A percentile compares a stretch with the other conserved stretches of the same genome.
phyloP scores from a whole-genome alignment of 2,888 invertebrate genomes.

The Mesochorus sp. region DNA sequence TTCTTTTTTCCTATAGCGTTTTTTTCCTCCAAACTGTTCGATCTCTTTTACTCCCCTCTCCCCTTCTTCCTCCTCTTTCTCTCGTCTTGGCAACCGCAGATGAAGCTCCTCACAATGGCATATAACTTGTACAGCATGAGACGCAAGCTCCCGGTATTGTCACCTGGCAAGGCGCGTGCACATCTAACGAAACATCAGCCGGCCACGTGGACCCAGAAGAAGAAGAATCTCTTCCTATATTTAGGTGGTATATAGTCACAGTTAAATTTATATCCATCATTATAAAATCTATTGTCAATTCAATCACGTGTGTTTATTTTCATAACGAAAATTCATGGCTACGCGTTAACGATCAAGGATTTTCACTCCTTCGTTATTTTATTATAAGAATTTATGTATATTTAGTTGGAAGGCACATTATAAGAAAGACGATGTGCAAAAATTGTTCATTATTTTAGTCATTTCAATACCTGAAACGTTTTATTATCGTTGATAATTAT shows the following conservation, averaged over 20 bases:
- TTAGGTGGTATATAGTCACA: background rate
- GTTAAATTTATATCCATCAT: background rate
- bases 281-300: background rate
- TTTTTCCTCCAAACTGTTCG: background rate
- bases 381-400: too few relatives aligned
- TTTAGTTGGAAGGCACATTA: too few relatives aligned
- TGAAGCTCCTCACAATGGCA: conserved; percentile 16
- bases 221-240: background rate
- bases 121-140: background rate
- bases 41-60: background rate
- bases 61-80: background rate
- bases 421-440: background rate
- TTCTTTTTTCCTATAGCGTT: background rate
- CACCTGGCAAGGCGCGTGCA: conserved; percentile 49
- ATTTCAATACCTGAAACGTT: too few relatives aligned
- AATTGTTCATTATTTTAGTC: too few relatives aligned
- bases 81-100: conserved; percentile 18
- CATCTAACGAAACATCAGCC: conserved; percentile 10
- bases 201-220: conserved; percentile 28
- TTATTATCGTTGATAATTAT: too few relatives aligned
- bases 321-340: too few relatives aligned
- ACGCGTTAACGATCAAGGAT: too few relatives aligned
- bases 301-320: too few relatives aligned
- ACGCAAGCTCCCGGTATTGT: conserved; percentile 17
- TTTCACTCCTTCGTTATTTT: too few relatives aligned